Conservation (phyloP, 2,797 vertebrate species). For the Hirundo rustica region DNA sequence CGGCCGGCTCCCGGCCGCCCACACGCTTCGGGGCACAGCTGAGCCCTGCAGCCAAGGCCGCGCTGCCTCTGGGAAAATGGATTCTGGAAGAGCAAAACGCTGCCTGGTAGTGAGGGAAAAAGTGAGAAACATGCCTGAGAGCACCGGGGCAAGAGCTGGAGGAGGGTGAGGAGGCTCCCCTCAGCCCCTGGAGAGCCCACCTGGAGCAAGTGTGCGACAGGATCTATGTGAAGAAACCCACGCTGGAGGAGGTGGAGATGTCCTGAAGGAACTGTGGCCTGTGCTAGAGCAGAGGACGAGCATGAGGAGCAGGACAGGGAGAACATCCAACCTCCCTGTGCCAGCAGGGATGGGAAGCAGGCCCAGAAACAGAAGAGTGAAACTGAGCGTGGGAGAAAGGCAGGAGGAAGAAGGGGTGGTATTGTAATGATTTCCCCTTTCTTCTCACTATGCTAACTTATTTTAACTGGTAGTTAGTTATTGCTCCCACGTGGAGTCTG, state of each 20-base stretch:
- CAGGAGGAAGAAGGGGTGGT: neutral
- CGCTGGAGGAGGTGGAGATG: neutral
- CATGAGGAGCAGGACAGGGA: neutral
- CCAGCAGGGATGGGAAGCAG: neutral
- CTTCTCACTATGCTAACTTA: neutral
- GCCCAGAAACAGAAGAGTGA: neutral
- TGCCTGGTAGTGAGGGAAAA: neutral
- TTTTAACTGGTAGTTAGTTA: neutral
- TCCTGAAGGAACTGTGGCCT: neutral
- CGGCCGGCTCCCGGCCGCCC: rapidly evolving
- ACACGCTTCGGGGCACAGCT: neutral
- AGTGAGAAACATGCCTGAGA: neutral
- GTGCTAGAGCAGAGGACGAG: neutral
- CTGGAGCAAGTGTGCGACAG: neutral
- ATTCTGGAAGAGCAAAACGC: rapidly evolving
- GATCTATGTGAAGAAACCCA: rapidly evolving
- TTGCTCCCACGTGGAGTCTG: neutral
- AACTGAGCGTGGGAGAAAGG: neutral
- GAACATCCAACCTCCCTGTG: neutral
- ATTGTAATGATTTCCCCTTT: neutral
- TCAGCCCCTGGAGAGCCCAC: neutral
- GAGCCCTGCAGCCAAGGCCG: neutral
- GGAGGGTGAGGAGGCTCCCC: neutral
- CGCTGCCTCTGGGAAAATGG: neutral
- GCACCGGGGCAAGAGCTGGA: rapidly evolving